Base-by-base conservation (phyloP, 64 coral and sea anemone species). In the Trachythela sp. region DNA sequence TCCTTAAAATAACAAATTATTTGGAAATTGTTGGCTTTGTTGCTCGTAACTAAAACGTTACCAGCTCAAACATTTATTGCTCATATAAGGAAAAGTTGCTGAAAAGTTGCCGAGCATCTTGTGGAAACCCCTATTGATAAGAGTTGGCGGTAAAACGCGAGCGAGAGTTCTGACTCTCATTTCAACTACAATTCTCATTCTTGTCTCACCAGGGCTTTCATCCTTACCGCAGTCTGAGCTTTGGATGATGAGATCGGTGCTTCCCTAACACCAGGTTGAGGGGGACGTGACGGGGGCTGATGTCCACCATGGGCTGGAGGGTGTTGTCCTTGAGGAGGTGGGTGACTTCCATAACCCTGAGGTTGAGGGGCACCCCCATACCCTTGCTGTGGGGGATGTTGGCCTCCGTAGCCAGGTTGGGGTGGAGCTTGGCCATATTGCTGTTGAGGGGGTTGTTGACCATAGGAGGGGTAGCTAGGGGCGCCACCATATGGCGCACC, bases 371-470 rank as follows among this genome's bases (percentile, higher is more conserved):
- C 59, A 72, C 18, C 75, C 24, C 75, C 17, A 0, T 48, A 72
- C 18, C 68, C 68, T 13, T 40, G 48, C 33, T 59, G 56, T 70
- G 54, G 32, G 30, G 86, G 86, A 35, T 49, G 45, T 26, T n/a
- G 48, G 3, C 29, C 18, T 27, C 37, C 86, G 60, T 54, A 51
- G 36, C 34, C 40, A 48, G 87, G 8, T 35, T 36, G 70, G 0
- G 88, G 39, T 54, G 89, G 71, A 32, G 26, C 10, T 84, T 90
- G 75, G 13, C 75, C 88, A 83, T 90, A 50, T 41, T 84, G 33
- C 77, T 91, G 90, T 68, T 91, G 64, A 70, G 90, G 29, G 29
- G 89, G 90, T 54, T 91, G 90, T 49, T 91, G 89, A 56, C 88
- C 88, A 84, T 89, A 89, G 14, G 48, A 9, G 2, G 77, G 88